Base-by-base conservation (phyloP, 2,797 vertebrate genomes). In the Tympanoctomys barrerae region DNA sequence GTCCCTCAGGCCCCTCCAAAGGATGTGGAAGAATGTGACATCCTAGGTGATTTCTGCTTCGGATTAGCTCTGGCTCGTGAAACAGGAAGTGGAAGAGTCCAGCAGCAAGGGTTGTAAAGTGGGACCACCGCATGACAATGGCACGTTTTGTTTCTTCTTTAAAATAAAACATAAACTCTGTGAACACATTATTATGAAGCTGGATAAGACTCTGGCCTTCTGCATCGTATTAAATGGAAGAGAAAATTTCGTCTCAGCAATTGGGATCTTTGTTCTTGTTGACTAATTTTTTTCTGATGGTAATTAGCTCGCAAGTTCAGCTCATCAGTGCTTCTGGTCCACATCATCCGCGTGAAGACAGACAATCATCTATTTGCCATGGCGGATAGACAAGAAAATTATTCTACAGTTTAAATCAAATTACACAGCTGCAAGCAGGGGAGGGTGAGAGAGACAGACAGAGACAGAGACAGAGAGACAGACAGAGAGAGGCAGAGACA, bases 281-380 rank as follows among this genome's bases (percentile, higher is more conserved):
- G 52, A 96, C 26, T 81, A 49, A 54, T 46, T 91, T 79, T 93
- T 92, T 52, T 31, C 52, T 83, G 64, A 39, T 94, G 87, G 83
- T 84, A 97, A 95, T 97, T 92, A 97, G 86, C 85, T 85, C 91
- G 66, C 68, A 75, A 88, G 46, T 96, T 95, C 79, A 94, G 87
- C 90, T 97, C 88, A 96, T 95, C 95, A 93, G 70, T 66, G 54
- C 46, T 93, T 49, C 62, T 96, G 84, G 57, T 95, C 49, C 66
- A 75, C 31, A 78, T 94, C 83, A 89, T 87, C 71, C 61, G 71
- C 36, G 28, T 95, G 75, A 95, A 94, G 86, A 88, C 54, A 92
- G 68, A 71, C 66, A 89, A 95, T 96, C 90, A 90, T 94, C 46
- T 83, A 12, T 94, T 95, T 95, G 59, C 57, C 80, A 46, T 22